These are phyloP conservation scores for Perca schrenkii DNA, from an alignment of 2,113 vertebrate genomes.

Conservation along the genomic window DNA sequence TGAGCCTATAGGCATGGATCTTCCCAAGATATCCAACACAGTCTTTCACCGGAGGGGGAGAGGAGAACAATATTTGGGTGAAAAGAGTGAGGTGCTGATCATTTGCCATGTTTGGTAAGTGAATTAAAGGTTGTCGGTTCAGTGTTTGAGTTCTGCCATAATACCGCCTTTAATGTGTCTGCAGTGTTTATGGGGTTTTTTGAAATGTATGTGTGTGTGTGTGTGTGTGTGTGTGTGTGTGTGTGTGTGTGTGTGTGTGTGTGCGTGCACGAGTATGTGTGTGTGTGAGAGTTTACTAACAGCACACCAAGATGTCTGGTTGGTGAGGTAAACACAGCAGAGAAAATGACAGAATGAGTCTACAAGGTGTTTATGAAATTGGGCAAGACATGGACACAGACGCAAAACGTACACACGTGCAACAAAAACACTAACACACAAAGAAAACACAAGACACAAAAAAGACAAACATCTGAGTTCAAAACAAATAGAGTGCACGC, in stretches of 20 bases:
- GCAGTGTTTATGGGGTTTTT: slow-evolving; percentile 51
- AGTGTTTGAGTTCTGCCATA: slow-evolving; percentile 40
- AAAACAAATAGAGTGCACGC: slow-evolving; percentile 58
- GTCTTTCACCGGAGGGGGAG: slow-evolving; percentile 16
- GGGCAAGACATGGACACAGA: slow-evolving; percentile 67
- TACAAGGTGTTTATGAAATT: slow-evolving; percentile 81
- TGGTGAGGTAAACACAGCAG: slow-evolving; percentile 78
- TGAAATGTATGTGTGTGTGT: slow-evolving; percentile 26
- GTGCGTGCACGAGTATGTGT: slow-evolving; percentile 21
- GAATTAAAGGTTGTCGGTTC: slow-evolving; percentile 61
- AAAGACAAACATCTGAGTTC: slow-evolving; percentile 66
- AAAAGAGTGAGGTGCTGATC: slow-evolving; percentile 44
- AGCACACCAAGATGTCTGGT: slow-evolving; percentile 77
- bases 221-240: slow-evolving; percentile 6
- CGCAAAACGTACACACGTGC: slow-evolving; percentile 38
- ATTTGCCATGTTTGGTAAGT: slow-evolving; percentile 59
- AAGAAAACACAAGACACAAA: slow-evolving; percentile 49
- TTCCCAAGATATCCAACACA: slow-evolving; percentile 54
- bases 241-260: slow-evolving; percentile 1
- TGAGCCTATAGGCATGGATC: slow-evolving; percentile 57
- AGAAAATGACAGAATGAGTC: slow-evolving; percentile 83
- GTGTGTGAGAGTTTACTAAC: slow-evolving; percentile 80
- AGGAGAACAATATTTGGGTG: slow-evolving; percentile 48
- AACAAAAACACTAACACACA: slow-evolving; percentile 55
- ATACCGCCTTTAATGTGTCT: slow-evolving; percentile 55